Evolutionary conservation across 2,888 invertebrate species (phyloP).

Genomic region (Yponomeuta cagnagella): DNA sequence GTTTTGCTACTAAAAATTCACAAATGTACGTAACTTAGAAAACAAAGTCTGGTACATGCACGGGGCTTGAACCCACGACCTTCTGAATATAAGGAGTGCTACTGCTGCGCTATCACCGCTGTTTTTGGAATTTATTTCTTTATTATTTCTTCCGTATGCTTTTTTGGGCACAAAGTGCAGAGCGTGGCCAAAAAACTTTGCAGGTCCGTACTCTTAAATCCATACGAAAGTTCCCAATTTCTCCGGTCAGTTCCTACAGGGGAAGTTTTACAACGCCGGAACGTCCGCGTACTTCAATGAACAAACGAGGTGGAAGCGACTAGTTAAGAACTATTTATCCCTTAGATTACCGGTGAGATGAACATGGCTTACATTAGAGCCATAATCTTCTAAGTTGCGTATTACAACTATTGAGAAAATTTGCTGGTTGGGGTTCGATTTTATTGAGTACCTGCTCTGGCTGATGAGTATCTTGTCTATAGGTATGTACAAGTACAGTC

Average conservation of each 20-base stretch:
- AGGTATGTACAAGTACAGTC: too few species aligned
- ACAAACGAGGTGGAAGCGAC: conserved; percentile 52
- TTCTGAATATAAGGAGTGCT: too few species aligned
- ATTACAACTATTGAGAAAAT: not conserved
- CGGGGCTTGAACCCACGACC: too few species aligned
- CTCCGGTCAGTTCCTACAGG: not conserved
- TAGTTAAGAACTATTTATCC: conserved; percentile 63
- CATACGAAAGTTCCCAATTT: conserved; percentile 6
- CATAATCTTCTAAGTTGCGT: not conserved
- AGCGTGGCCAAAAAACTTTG: not conserved
- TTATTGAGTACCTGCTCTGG: not conserved
- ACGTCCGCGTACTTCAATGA: conserved; percentile 50
- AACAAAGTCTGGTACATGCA: too few species aligned
- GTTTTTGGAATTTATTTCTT: too few species aligned
- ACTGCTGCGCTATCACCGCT: too few species aligned
- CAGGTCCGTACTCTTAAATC: not conserved
- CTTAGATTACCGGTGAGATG: conserved; percentile 49
- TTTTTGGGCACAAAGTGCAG: not conserved
- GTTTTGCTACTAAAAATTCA: too few species aligned
- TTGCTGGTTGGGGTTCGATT: not conserved
- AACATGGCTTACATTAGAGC: not conserved
- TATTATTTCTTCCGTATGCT: too few species aligned
- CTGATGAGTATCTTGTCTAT: not conserved
- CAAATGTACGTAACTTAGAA: too few species aligned
- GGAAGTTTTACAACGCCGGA: conserved; percentile 51